Conservation (phyloP, 2,888 invertebrate genomes). For the Embidobia sp. region DNA sequence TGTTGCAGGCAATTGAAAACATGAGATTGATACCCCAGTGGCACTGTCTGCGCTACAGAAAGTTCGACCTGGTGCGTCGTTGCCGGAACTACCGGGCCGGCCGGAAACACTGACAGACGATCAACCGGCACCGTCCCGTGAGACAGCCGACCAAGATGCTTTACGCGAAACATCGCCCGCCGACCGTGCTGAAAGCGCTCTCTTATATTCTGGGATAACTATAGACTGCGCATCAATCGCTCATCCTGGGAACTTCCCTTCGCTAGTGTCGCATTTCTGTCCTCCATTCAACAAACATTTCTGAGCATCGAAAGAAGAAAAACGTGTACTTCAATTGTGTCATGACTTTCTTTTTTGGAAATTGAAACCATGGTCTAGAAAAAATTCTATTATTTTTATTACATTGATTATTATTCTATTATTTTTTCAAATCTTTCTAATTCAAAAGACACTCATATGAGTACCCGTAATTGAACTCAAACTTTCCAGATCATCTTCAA, state of each 20-base stretch:
- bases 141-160: constrained; percentile 56
- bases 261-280: constrained; percentile 1
- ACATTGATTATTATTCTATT: too few relatives aligned
- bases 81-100: constrained; percentile 88
- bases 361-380: too few relatives aligned
- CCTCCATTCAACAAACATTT: too few relatives aligned
- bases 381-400: too few relatives aligned
- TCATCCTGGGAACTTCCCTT: constrained; percentile 22
- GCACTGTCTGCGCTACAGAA: constrained; percentile 92
- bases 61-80: constrained; percentile 89
- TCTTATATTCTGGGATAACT: constrained; percentile 62
- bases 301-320: too few relatives aligned
- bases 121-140: constrained; percentile 32
- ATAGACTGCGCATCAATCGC: constrained; percentile 45
- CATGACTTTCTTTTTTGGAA: too few relatives aligned
- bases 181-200: constrained; percentile 65
- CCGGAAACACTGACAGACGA: constrained; percentile 82
- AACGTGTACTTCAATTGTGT: too few relatives aligned
- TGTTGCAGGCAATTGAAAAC: constrained; percentile 85
- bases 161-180: constrained; percentile 67
- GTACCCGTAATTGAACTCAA: too few relatives aligned
- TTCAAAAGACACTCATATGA: too few relatives aligned
- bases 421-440: too few relatives aligned
- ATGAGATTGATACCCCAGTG: constrained; percentile 92
- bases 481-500: too few relatives aligned